These are phyloP conservation scores for Dichetophora obliterata DNA, from an alignment of 2,888 invertebrate genomes.

Conservation along the genomic window DNA sequence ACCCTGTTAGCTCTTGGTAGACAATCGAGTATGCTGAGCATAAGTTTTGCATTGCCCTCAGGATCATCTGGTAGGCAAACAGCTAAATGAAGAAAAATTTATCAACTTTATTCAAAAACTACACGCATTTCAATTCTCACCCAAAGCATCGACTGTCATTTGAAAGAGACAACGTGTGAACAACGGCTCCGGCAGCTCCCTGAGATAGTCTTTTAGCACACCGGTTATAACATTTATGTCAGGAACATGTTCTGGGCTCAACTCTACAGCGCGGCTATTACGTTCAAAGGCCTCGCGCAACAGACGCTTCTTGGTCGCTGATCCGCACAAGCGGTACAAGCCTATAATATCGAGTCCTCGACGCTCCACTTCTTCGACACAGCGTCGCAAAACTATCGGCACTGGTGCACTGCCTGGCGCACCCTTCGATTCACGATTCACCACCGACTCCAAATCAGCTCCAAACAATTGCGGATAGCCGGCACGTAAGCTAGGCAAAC, in stretches of 20 bases:
- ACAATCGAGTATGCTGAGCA: constrained; percentile 99
- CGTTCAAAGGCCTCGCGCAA: constrained; percentile 75
- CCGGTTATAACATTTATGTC: constrained; percentile 99
- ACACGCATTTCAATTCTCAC: constrained; percentile 68
- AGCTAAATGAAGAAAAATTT: constrained; percentile 63
- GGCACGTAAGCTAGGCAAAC: constrained; percentile 74
- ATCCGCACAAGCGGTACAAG: constrained; percentile 94
- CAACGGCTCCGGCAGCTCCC: constrained; percentile 97
- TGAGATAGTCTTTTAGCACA: constrained; percentile 94
- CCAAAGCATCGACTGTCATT: constrained; percentile 97
- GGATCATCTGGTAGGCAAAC: constrained; percentile 96
- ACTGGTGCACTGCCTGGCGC: constrained; percentile 77
- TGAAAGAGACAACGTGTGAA: constrained; percentile 98
- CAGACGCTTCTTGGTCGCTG: constrained; percentile 95
- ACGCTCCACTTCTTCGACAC: constrained; percentile 95
- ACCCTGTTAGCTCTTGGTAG: constrained; percentile 96
- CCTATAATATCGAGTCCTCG: constrained; percentile 96
- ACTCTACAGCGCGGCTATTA: constrained; percentile 89
- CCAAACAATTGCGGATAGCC: constrained; percentile 79
- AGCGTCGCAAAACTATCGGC: constrained; percentile 91
- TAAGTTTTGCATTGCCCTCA: constrained; percentile 96
- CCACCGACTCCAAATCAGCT: constrained; percentile 84
- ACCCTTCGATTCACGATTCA: constrained; percentile 73
- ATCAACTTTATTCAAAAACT: neutral
- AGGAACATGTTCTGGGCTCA: constrained; percentile 96